Percentiles rank a stretch among this genome's conserved stretches.
Evolutionary conservation across 2,797 vertebrate species (phyloP).

Genomic region (Diplodus puntazzo): DNA sequence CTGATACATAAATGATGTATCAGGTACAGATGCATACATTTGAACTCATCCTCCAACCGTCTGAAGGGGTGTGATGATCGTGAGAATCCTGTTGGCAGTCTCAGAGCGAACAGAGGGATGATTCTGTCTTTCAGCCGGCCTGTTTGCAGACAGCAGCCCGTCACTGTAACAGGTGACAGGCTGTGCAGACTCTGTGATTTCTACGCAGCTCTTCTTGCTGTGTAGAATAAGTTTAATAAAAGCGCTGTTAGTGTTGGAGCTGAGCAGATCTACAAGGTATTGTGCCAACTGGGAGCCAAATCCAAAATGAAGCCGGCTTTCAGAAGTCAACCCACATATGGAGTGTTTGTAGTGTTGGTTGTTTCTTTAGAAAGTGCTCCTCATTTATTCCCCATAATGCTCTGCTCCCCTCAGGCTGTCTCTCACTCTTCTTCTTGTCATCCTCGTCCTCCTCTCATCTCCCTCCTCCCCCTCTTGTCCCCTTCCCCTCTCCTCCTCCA

Average conservation of each 20-base stretch:
- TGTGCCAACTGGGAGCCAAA: not conserved
- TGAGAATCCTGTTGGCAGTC: no score
- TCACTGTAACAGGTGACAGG: not conserved
- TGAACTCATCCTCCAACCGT: no score
- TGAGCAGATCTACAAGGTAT: not conserved
- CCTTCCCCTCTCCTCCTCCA: conserved; percentile 4
- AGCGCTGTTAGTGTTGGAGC: not conserved
- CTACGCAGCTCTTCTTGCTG: not conserved
- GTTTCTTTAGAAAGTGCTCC: not conserved
- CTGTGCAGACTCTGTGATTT: not conserved
- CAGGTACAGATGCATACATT: no score
- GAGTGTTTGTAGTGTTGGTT: not conserved
- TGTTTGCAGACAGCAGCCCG: not conserved
- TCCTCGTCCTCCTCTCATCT: conserved; percentile 15
- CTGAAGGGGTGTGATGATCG: no score
- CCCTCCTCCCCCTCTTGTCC: not conserved
- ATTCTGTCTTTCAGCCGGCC: no score
- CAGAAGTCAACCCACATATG: not conserved
- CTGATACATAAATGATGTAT: no score
- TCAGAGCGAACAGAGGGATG: no score
- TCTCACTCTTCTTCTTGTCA: conserved; percentile 1
- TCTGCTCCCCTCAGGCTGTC: conserved; percentile 28
- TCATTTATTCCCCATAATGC: conserved; percentile 6
- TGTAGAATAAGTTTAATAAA: not conserved
- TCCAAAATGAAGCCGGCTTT: not conserved